phyloP scores from a whole-genome alignment of 1,140 invertebrate species.

The Drosophila jambulina region DNA sequence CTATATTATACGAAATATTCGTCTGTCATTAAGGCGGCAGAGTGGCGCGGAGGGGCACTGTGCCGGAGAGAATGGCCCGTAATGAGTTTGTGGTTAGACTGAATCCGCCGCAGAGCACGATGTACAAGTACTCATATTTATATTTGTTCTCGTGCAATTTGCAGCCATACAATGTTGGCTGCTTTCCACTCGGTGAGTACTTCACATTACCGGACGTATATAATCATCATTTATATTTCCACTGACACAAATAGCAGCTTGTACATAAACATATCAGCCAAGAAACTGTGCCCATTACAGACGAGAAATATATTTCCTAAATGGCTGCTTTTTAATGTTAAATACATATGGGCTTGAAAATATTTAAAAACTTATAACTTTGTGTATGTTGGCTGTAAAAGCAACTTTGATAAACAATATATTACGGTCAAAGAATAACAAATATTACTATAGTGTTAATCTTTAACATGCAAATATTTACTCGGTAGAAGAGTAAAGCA shows the following conservation, averaged over 20 bases:
- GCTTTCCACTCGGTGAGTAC: conserved; percentile 37
- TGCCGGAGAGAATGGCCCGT: conserved; percentile 28
- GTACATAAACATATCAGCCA: neutral
- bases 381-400: too few species aligned
- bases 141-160: conserved; percentile 53
- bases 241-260: conserved; percentile 25
- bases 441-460: neutral
- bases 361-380: neutral
- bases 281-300: neutral
- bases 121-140: conserved; percentile 45
- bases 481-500: neutral
- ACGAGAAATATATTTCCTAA: neutral
- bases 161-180: conserved; percentile 45
- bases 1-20: conserved; percentile 65
- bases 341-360: neutral
- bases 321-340: neutral
- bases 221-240: conserved; percentile 46
- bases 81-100: conserved; percentile 60
- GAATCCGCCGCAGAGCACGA: conserved; percentile 46
- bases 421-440: neutral
- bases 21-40: conserved; percentile 41
- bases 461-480: neutral
- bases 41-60: neutral
- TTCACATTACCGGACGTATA: conserved; percentile 39
- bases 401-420: neutral